A percentile compares a stretch with the other conserved stretches of the same genome.
Conservation (phyloP, 1,140 invertebrate genomes). For the Copidosoma floridanum region DNA sequence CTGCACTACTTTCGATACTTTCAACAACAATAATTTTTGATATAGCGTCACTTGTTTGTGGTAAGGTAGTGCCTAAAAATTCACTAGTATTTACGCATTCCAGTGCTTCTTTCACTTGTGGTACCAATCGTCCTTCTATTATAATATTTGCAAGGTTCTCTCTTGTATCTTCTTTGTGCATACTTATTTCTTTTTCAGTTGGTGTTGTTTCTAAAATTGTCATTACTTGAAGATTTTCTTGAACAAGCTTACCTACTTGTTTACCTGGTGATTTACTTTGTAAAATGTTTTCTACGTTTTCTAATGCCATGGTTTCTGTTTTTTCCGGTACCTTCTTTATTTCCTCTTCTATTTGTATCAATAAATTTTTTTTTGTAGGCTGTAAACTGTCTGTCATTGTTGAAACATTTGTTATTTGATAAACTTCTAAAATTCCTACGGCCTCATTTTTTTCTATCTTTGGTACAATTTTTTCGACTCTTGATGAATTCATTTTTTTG, state of each 20-base stretch:
- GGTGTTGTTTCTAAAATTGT: constrained; percentile 41
- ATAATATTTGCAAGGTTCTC: constrained; percentile 39
- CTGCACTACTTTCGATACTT: constrained; percentile 38
- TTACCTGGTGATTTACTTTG: no score
- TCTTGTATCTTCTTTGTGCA: constrained; percentile 31
- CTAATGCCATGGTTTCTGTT: no score
- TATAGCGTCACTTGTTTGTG: no score
- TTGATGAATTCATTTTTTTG: background rate
- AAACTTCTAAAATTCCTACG: constrained; percentile 40
- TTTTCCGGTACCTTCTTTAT: constrained; percentile 35
- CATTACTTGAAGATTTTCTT: constrained; percentile 40
- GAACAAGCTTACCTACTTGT: constrained; percentile 33
- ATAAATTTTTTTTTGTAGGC: no score
- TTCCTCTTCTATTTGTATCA: no score
- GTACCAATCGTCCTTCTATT: constrained; percentile 36
- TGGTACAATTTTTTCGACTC: constrained; percentile 33
- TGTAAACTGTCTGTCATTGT: constrained; percentile 33
- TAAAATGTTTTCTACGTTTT: no score
- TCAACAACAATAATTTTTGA: no score
- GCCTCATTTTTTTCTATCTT: constrained; percentile 39
- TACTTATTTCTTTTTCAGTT: constrained; percentile 36
- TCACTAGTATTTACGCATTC: no score
- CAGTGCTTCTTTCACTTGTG: constrained; percentile 41
- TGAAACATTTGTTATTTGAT: constrained; percentile 34
- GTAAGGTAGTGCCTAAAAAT: no score